These are phyloP conservation scores for Hippocampus barbouri DNA, from an alignment of 2,113 vertebrate species.

Conservation along the genomic window DNA sequence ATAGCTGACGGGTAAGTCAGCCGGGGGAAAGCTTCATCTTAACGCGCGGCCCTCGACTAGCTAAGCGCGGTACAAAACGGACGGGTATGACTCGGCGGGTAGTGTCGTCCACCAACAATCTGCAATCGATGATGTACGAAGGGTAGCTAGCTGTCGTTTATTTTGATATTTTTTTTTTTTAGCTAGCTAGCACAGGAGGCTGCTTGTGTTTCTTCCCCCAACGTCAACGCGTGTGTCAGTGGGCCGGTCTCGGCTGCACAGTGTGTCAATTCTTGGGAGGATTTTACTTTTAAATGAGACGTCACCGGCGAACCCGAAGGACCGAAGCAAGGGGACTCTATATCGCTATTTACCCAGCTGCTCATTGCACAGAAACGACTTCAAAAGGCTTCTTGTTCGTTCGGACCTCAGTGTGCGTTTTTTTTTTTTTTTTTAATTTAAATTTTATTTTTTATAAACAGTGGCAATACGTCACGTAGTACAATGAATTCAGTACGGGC, in stretches of 20 bases:
- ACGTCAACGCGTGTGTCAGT: background rate
- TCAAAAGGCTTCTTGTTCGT: background rate
- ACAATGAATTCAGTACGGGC: background rate
- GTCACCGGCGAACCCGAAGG: background rate
- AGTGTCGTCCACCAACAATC: too few relatives aligned
- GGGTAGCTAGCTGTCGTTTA: background rate
- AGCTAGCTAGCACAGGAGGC: background rate
- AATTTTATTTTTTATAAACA: too few relatives aligned
- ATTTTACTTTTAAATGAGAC: constrained; percentile 8
- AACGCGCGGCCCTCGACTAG: background rate
- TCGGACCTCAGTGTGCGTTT: background rate
- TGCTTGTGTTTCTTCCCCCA: background rate
- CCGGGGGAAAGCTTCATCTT: background rate
- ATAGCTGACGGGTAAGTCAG: background rate
- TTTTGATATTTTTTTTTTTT: background rate
- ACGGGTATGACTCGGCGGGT: background rate
- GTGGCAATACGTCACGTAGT: background rate
- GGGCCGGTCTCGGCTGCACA: background rate
- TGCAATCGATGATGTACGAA: too few relatives aligned
- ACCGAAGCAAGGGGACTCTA: background rate
- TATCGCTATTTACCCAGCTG: background rate
- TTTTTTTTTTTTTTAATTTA: background rate
- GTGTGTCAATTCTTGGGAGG: constrained; percentile 1
- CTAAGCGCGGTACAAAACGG: background rate
- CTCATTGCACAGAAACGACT: background rate